These are phyloP conservation scores for Nymphalis io DNA, from an alignment of 1,140 invertebrate species.

Conservation along the genomic window DNA sequence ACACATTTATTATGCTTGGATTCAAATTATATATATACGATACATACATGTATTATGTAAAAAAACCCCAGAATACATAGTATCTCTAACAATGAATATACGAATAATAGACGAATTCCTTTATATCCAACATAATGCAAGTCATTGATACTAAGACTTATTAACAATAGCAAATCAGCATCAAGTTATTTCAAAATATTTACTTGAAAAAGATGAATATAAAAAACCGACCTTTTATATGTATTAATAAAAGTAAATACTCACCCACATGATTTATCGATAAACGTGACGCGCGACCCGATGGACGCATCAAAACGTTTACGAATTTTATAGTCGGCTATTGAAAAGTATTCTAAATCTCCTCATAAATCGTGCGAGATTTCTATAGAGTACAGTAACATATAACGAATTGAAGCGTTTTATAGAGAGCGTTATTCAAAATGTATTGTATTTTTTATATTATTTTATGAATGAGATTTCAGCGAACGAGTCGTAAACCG, in stretches of 20 bases:
- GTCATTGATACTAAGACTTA: too few species aligned
- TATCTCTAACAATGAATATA: too few species aligned
- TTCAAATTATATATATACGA: too few species aligned
- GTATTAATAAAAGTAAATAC: constrained; percentile 11
- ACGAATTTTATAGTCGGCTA: constrained; percentile 46
- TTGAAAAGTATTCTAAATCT: constrained; percentile 33
- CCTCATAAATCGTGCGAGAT: constrained; percentile 42
- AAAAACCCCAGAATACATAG: too few species aligned
- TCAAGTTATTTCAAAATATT: not conserved
- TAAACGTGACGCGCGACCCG: constrained; percentile 29
- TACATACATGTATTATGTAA: too few species aligned
- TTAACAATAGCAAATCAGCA: constrained; percentile 17
- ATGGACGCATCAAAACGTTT: constrained; percentile 4
- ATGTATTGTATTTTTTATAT: constrained; percentile 49
- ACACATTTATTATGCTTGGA: too few species aligned
- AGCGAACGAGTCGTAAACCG: not conserved
- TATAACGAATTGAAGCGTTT: constrained; percentile 19
- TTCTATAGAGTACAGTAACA: constrained; percentile 29
- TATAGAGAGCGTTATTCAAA: constrained; percentile 41
- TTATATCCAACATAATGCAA: too few species aligned
- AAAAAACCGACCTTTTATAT: constrained; percentile 36
- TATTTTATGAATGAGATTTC: constrained; percentile 10
- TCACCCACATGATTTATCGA: constrained; percentile 50
- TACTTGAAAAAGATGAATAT: constrained; percentile 30
- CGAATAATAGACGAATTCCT: too few species aligned